Base-by-base conservation (phyloP, 2,797 vertebrate species). In the Lithobates pipiens region DNA sequence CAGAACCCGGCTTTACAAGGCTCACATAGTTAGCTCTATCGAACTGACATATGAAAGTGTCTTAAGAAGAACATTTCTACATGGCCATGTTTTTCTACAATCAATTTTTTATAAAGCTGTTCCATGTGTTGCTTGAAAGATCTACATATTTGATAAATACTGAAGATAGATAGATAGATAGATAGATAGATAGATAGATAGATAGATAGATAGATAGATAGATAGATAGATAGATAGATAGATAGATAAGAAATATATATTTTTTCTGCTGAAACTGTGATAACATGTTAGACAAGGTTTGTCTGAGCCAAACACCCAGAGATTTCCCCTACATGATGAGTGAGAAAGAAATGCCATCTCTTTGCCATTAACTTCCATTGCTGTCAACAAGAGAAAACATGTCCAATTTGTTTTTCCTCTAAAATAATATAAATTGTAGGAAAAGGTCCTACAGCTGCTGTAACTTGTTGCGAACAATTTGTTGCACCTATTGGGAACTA, bases 361-460 rank as follows among this genome's bases (percentile, higher is more conserved):
- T 73, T 18, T n/a, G 32, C 50, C n/a, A 46, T 81, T 81, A 81
- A 81, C 79, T 61, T 73, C 50, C 68, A 73, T 63, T 63, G 69
- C 83, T 72, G 36, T 84, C 83, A 77, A 63, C 46, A 39, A 73
- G 50, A 72, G 54, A 78, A 78, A 84, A 78, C 76, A 63, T 65
- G 79, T 78, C 75, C 57, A 11, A 61, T 78, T 50, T 77, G 50
- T 77, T 71, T 78, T 57, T 77, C 67, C 70, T 25, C 23, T 6
- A 42, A 21, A 70, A 72, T 72, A 32, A 61, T 61, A 81, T 39
- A 72, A 81, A 81, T 39, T 73, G 25, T 72, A 73, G 54, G n/a
- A 34, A 10, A 18, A 2, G 34, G 57, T 61, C 34, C 79, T 72
- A 10, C 63, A 69, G 36, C 50, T 72, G 50, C 32, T 39, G n/a